These are phyloP conservation scores for Drosophila aldrichi DNA, from an alignment of 2,888 invertebrate genomes.

Conservation along the genomic window DNA sequence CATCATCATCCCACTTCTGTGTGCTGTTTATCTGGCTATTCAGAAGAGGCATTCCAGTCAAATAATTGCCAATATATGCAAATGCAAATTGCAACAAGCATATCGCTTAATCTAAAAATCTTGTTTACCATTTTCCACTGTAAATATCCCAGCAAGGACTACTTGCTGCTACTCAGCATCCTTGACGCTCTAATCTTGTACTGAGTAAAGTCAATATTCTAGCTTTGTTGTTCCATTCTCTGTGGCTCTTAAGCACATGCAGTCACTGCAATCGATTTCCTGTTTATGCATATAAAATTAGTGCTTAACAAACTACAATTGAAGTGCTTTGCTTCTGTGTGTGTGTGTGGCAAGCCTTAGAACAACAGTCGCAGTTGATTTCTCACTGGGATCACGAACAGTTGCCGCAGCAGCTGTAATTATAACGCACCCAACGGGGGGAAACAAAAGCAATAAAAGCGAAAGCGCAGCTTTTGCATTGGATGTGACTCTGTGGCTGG, in stretches of 20 bases:
- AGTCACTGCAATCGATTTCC: constrained; percentile 44
- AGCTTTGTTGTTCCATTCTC: constrained; percentile 12
- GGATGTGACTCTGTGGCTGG: constrained; percentile 8
- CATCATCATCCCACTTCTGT: background rate
- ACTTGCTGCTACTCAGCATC: background rate
- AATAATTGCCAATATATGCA: background rate
- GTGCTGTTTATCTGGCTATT: background rate
- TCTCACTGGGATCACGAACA: constrained; percentile 57
- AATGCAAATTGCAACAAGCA: background rate
- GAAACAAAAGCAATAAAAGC: constrained; percentile 70
- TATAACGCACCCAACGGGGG: constrained; percentile 59
- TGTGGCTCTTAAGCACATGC: constrained; percentile 11
- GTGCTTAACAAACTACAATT: constrained; percentile 6
- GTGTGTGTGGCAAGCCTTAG: constrained; percentile 20
- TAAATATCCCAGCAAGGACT: background rate
- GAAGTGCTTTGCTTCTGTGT: constrained; percentile 13
- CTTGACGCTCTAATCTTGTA: constrained; percentile 8
- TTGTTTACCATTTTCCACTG: constrained; percentile 1
- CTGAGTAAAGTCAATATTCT: constrained; percentile 17
- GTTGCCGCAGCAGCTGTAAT: constrained; percentile 52
- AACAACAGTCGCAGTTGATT: constrained; percentile 57
- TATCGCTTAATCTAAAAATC: background rate
- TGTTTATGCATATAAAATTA: constrained; percentile 44
- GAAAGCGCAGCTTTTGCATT: constrained; percentile 22
- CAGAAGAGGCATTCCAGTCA: background rate